Evolutionary conservation across 2,888 invertebrate species (phyloP).

Genomic region (Malachius bipustulatus): DNA sequence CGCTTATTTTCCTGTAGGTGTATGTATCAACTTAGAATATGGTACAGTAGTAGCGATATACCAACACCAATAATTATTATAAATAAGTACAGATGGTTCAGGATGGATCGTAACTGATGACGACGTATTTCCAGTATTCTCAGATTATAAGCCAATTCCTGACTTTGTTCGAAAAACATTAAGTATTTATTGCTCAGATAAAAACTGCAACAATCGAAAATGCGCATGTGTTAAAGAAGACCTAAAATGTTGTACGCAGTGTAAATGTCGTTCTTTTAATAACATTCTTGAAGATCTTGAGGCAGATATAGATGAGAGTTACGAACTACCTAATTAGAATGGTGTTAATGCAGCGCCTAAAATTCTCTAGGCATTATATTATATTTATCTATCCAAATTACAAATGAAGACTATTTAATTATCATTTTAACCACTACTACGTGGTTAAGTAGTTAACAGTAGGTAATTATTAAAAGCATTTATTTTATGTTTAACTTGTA

Average conservation of each 20-base stretch:
- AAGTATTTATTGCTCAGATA: conserved; percentile 3
- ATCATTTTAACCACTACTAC: no score
- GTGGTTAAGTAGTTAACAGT: no score
- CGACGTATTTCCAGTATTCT: neutral
- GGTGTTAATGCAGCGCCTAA: neutral
- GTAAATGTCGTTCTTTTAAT: conserved; percentile 2
- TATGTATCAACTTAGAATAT: conserved; percentile 2
- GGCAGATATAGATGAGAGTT: neutral
- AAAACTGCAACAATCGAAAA: conserved; percentile 1
- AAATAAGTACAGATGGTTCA: conserved; percentile 2
- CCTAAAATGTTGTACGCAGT: conserved; percentile 1
- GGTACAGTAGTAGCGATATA: conserved; percentile 3
- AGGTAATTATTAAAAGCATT: no score
- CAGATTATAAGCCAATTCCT: conserved; percentile 1
- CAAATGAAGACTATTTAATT: neutral
- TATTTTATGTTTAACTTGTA: no score
- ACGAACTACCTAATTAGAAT: conserved; percentile 3
- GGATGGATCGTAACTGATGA: neutral
- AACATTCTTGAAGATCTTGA: conserved; percentile 1
- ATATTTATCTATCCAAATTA: no score
- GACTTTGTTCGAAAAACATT: neutral
- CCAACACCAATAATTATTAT: conserved; percentile 3
- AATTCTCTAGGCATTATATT: no score
- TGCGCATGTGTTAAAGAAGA: conserved; percentile 1
- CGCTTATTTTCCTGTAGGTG: conserved; percentile 1